These are phyloP conservation scores for Protobothrops flavoviridis DNA, from an alignment of 2,113 vertebrate species.

Conservation along the genomic window DNA sequence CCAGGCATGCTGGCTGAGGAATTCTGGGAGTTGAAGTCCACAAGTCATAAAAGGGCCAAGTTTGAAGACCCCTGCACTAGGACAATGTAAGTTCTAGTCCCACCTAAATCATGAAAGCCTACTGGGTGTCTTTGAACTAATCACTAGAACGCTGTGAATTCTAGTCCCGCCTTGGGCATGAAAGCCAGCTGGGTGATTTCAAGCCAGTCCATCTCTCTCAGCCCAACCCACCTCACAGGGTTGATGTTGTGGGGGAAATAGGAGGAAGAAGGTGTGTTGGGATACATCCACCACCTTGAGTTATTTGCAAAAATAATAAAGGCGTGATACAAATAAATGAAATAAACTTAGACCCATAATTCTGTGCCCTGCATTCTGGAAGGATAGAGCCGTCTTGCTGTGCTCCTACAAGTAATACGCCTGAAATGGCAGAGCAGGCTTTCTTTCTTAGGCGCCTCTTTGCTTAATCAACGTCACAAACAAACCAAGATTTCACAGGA, in stretches of 20 bases:
- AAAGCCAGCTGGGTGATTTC: too few relatives aligned
- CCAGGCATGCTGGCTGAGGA: too few relatives aligned
- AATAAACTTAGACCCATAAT: neutral
- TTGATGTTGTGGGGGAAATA: neutral
- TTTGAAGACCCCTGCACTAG: neutral
- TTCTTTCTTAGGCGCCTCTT: neutral
- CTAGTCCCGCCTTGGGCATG: too few relatives aligned
- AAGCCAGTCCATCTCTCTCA: neutral
- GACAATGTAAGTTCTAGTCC: neutral
- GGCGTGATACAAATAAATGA: neutral
- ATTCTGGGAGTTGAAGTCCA: neutral
- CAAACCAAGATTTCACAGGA: neutral
- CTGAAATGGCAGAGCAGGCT: neutral
- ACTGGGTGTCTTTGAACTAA: neutral
- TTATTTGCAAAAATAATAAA: neutral
- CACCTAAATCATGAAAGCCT: neutral
- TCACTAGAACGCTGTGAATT: too few relatives aligned
- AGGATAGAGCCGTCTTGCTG: neutral
- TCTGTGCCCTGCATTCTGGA: neutral
- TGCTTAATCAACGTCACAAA: neutral
- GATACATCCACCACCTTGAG: neutral
- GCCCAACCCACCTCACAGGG: neutral
- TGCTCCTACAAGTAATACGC: neutral
- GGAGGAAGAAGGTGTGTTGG: neutral
- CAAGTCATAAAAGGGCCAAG: too few relatives aligned